Percentiles rank a stretch among this genome's conserved stretches.
These are phyloP conservation scores for Rhombomys opimus DNA, from an alignment of 2,113 vertebrate species.

Conservation along the genomic window DNA sequence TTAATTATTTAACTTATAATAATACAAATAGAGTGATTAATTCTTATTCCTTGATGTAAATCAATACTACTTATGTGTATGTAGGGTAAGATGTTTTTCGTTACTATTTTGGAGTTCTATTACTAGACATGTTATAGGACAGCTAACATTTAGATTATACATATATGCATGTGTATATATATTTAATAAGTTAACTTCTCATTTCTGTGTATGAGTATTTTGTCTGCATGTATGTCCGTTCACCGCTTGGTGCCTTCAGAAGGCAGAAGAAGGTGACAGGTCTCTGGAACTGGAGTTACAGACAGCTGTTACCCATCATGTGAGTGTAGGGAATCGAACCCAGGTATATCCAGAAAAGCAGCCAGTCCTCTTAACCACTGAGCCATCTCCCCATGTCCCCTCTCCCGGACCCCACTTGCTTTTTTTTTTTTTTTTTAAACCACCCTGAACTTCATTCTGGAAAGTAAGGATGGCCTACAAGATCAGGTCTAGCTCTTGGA, in stretches of 20 bases:
- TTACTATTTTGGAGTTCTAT: conserved; percentile 37
- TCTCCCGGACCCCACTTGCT: too few species aligned
- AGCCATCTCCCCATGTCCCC: too few species aligned
- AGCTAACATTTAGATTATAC: conserved; percentile 42
- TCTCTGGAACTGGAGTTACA: not conserved
- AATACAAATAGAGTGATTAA: conserved; percentile 43
- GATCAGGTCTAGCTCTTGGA: conserved; percentile 36
- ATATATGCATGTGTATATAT: not conserved
- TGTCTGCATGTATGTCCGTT: not conserved
- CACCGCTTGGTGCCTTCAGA: not conserved
- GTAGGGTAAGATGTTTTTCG: conserved; percentile 39
- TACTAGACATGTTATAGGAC: conserved; percentile 28
- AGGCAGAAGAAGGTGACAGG: not conserved
- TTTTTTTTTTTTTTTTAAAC: not conserved
- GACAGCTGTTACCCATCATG: not conserved
- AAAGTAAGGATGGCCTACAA: conserved; percentile 39
- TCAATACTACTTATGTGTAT: conserved; percentile 61
- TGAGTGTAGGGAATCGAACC: not conserved
- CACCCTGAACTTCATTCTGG: conserved; percentile 52
- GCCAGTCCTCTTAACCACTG: not conserved
- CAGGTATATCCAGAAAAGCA: not conserved
- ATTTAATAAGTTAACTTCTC: not conserved
- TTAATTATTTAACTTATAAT: conserved; percentile 62
- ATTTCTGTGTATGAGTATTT: not conserved
- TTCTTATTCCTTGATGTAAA: conserved; percentile 55